Conservation (phyloP, 2,113 vertebrate genomes). For the Myiopsitta monachus region DNA sequence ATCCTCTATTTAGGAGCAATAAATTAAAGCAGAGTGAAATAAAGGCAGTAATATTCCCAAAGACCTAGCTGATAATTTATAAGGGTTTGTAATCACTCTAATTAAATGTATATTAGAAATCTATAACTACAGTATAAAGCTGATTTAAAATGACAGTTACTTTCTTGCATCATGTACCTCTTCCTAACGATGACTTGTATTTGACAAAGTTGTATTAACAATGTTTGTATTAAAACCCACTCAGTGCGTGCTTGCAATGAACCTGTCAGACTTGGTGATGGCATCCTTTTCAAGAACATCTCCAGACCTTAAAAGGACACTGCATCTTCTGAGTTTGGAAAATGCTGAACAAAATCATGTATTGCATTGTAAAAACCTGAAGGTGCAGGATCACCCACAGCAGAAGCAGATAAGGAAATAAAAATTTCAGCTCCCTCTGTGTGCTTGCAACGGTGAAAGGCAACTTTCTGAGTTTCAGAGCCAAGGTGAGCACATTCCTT, state of each 20-base stretch:
- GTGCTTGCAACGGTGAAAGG: background rate
- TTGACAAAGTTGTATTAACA: background rate
- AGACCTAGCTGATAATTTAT: conserved; percentile 14
- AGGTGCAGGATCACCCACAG: background rate
- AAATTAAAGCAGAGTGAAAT: conserved; percentile 13
- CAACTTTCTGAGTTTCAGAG: background rate
- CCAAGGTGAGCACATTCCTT: background rate
- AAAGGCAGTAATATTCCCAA: background rate
- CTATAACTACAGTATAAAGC: background rate
- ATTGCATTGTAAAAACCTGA: background rate
- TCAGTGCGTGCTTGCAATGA: background rate
- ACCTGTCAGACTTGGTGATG: background rate
- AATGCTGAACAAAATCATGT: background rate
- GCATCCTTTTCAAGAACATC: background rate
- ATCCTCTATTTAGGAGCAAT: conserved; percentile 23
- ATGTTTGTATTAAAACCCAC: background rate
- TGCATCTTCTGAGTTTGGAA: background rate
- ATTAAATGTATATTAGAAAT: conserved; percentile 30
- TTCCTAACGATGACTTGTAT: background rate
- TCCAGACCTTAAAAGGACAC: background rate
- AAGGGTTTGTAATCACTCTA: background rate
- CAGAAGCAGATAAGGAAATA: background rate
- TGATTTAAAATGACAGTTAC: background rate
- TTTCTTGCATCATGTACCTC: background rate
- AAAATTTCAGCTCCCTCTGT: background rate